Evolutionary conservation across 2,888 invertebrate species (phyloP).

Genomic region (Ligdia adustata): DNA sequence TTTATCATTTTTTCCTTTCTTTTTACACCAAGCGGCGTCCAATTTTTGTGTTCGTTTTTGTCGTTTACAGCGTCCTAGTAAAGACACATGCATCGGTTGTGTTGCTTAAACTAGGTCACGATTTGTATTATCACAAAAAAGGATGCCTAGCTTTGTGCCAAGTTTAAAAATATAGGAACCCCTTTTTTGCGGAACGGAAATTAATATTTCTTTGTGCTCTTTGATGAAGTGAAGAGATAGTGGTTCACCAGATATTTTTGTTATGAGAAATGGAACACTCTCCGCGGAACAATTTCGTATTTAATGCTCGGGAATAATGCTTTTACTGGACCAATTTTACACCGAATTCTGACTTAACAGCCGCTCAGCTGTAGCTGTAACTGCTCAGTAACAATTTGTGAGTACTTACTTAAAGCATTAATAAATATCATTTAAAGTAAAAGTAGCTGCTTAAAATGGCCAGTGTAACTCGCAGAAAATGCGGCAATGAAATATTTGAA

Average conservation of each 20-base stretch:
- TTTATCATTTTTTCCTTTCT: slow-evolving; percentile 1
- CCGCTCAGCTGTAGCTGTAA: too few relatives aligned
- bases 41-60: slow-evolving; percentile 5
- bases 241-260: slow-evolving; percentile 34
- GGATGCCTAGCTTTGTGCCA: slow-evolving; percentile 15
- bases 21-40: slow-evolving; percentile 1
- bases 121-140: slow-evolving; percentile 20
- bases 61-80: slow-evolving; percentile 5
- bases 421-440: too few relatives aligned
- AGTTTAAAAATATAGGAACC: slow-evolving; percentile 28
- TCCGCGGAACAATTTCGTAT: slow-evolving; percentile 14
- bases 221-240: slow-evolving; percentile 42
- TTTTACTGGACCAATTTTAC: slow-evolving; percentile 24
- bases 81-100: background rate
- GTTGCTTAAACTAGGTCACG: slow-evolving; percentile 12
- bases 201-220: slow-evolving; percentile 57
- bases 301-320: slow-evolving; percentile 20
- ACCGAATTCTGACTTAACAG: slow-evolving; percentile 9
- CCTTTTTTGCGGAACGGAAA: slow-evolving; percentile 51
- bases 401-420: too few relatives aligned
- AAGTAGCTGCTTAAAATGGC: too few relatives aligned
- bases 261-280: slow-evolving; percentile 14
- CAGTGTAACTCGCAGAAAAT: too few relatives aligned
- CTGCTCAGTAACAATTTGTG: too few relatives aligned
- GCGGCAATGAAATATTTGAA: too few relatives aligned